Percentiles rank a stretch among this genome's conserved stretches.
These are phyloP conservation scores for Epinephelus lanceolatus DNA, from an alignment of 2,113 vertebrate genomes.

Conservation along the genomic window DNA sequence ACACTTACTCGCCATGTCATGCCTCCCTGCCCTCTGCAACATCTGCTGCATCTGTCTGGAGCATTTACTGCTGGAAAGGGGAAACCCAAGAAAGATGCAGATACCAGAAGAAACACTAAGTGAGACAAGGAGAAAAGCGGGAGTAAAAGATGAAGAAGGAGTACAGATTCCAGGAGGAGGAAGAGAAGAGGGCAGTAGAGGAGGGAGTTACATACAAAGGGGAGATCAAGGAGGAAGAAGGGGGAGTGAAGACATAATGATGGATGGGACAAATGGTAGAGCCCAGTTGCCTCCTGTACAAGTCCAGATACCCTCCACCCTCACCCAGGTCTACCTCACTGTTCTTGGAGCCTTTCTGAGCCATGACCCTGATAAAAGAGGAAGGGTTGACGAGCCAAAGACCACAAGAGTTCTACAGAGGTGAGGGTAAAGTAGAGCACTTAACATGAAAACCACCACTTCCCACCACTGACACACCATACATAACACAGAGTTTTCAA, in stretches of 20 bases:
- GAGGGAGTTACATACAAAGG: not conserved
- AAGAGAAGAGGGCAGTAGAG: conserved; percentile 6
- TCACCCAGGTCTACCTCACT: conserved; percentile 90
- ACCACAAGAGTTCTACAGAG: conserved; percentile 27
- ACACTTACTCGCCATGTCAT: conserved; percentile 89
- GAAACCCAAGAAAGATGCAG: not conserved
- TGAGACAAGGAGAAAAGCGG: not conserved
- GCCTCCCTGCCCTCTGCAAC: conserved; percentile 88
- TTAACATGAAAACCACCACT: not conserved
- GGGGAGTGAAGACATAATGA: not conserved
- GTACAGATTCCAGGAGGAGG: not conserved
- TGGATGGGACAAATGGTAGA: conserved; percentile 13
- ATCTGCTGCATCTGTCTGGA: conserved; percentile 89
- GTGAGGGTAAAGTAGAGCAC: conserved; percentile 17
- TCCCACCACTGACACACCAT: not conserved
- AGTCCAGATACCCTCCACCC: conserved; percentile 83
- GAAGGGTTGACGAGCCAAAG: not conserved
- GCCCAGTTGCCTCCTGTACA: not conserved
- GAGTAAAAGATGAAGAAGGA: not conserved
- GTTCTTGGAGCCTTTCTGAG: conserved; percentile 85
- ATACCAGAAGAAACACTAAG: not conserved
- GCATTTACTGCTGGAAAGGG: conserved; percentile 74
- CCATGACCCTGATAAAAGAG: conserved; percentile 13
- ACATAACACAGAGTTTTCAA: not conserved
- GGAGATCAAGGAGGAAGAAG: not conserved